Evolutionary conservation across 2,113 vertebrate genomes (phyloP).

Genomic region (Mobula hypostoma): DNA sequence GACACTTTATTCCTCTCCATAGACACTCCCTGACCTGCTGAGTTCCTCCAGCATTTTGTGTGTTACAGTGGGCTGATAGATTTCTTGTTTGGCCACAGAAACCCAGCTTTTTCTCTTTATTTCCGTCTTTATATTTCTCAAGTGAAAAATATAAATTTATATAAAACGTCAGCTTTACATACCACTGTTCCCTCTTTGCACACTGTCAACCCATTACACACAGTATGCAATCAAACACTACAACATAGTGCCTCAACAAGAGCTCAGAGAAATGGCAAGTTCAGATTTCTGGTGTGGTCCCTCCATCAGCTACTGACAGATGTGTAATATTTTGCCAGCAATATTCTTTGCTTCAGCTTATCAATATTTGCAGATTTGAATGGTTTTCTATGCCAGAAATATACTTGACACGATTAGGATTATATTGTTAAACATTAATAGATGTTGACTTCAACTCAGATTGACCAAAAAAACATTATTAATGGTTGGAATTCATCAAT

Average conservation of each 20-base stretch:
- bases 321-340: background rate
- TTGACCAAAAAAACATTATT: too few relatives aligned
- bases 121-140: background rate
- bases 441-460: too few relatives aligned
- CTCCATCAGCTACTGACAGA: background rate
- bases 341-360: background rate
- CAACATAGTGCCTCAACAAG: background rate
- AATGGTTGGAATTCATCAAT: too few relatives aligned
- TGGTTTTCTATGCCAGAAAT: background rate
- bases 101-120: background rate
- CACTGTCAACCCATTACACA: background rate
- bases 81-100: too few relatives aligned
- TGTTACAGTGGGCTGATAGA: too few relatives aligned
- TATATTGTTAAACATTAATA: too few relatives aligned
- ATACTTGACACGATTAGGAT: too few relatives aligned
- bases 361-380: background rate
- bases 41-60: too few relatives aligned
- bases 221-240: background rate
- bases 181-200: background rate
- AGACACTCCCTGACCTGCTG: too few relatives aligned
- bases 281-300: background rate
- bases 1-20: too few relatives aligned
- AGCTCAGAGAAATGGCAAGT: background rate
- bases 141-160: background rate
- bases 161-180: background rate